Evolutionary conservation across 23 tunicate genomes (phyloP), one percentile per base, ranked within the genome.

Genomic region (Ciona savignyi): DNA sequence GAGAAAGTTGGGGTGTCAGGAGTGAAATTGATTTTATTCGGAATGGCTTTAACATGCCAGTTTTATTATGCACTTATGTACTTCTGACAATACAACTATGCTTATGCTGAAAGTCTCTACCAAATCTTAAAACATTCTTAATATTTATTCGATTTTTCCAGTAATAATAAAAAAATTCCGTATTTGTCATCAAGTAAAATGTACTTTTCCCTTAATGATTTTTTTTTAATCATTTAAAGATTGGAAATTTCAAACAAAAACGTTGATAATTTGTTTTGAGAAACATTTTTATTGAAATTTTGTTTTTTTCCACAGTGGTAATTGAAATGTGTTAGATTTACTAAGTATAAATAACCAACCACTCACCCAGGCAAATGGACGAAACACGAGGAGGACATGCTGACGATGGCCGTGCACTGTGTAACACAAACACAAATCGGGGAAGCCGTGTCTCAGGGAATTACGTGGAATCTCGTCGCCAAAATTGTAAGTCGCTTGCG

Each of bases 361-460:
- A 3, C 25, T 32, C 25, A 23, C 19, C 22, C 80, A 80, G 97
- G 97, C 23, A 85, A 80, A 32, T 91, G 97, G 97, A 65, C 86
- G 1, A 62, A 48, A 33, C 77, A 35, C 2, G 97, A 91, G 61
- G 97, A 91, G 60, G 34, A 74, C 34, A 76, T 48, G 25, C 67
- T 91, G 25, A 82, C 90, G 0, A 35, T 30, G 0, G 91, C 91
- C 20, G 97, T 91, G 29, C 74, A 85, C 65, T 27, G 77, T 0
- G 67, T 77, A 1, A 76, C 86, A 1, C 35, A 70, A 25, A 76
- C 78, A n/a, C 48, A 76, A 34, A 30, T 6, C 3, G 97, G 97
- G 11, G 71, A 77, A 15, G 75, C 83, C 1, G 83, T 91, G 21
- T 78, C 91, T 24, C 78, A 83, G 1, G 78, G 79, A 1, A 80